Evolutionary conservation across 2,888 invertebrate genomes (phyloP), one percentile per base, ranked within the genome.

Genomic region (Drosophila emarginata): DNA sequence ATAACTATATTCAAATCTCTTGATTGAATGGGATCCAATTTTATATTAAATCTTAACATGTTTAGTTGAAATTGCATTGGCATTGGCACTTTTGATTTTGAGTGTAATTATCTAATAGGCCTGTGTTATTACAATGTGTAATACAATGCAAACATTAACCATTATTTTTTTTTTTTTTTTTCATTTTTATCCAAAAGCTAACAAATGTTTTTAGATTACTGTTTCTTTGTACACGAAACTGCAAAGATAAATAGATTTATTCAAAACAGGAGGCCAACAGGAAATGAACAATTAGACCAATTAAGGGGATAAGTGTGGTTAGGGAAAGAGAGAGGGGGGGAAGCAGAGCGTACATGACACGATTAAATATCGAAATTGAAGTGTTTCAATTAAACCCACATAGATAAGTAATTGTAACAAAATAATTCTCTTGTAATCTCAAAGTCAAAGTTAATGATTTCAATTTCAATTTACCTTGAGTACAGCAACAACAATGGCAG

Each of bases 371-470:
- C 73, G 66, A 56, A 71, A 72, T 71, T 73, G 59, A 72, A 59
- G 60, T 59, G 51, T 45, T 72, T 72, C 59, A 67, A 53, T 59
- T 39, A 50, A 71, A 71, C 58, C 53, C 59, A 70, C 64, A 58
- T 36, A 40, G 14, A 61, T 68, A 50, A 51, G 28, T 56, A 68
- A 67, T 56, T 50, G 45, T 26, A 56, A 50, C 45, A 58, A 18
- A 64, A 63, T 56, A 54, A 54, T 36, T 59, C 61, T 56, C 54
- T 53, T 87, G 85, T 84, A 79, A 82, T 67, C 75, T 75, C 87
- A 87, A 82, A 87, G 81, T 82, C 85, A 79, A 77, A 71, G 64
- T 77, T 84, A 84, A 78, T 77, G 79, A 57, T 77, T 58, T 66
- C 57, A 57, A 71, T 72, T 71, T 65, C 52, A 21, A 45, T 36